A percentile compares a stretch with the other conserved stretches of the same genome.
Conservation (phyloP, 2,888 invertebrate species). For the Heliconius aoede region DNA sequence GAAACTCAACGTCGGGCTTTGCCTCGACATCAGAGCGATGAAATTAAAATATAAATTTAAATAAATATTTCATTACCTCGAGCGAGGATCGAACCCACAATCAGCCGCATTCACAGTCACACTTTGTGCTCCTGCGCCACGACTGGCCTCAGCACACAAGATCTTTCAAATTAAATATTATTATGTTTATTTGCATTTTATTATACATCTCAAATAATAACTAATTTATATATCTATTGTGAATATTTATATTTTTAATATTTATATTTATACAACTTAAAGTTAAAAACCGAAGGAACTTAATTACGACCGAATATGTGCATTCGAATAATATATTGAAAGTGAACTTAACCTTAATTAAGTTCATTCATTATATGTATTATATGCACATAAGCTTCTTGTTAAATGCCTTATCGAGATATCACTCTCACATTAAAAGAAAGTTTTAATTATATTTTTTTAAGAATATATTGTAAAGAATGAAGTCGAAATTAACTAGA, state of each 20-base stretch:
- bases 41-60: too few relatives aligned
- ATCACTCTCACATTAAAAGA: conserved; percentile 30
- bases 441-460: conserved; percentile 27
- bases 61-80: too few relatives aligned
- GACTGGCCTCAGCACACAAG: not conserved
- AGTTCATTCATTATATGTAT: conserved; percentile 35
- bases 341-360: conserved; percentile 35
- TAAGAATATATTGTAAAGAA: not conserved
- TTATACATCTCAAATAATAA: not conserved
- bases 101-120: too few relatives aligned
- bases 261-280: not conserved
- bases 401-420: conserved; percentile 24
- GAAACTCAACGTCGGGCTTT: too few relatives aligned
- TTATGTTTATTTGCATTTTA: not conserved
- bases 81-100: too few relatives aligned
- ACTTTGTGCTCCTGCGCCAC: too few relatives aligned
- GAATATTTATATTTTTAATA: not conserved
- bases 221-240: not conserved
- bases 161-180: not conserved
- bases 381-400: conserved; percentile 18
- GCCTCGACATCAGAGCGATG: too few relatives aligned
- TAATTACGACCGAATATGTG: conserved; percentile 25
- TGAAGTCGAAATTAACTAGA: conserved; percentile 17
- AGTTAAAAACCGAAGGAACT: not conserved
- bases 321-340: conserved; percentile 37